Evolutionary conservation across 1,140 invertebrate species (phyloP).

Genomic region (Pectinophora gossypiella): DNA sequence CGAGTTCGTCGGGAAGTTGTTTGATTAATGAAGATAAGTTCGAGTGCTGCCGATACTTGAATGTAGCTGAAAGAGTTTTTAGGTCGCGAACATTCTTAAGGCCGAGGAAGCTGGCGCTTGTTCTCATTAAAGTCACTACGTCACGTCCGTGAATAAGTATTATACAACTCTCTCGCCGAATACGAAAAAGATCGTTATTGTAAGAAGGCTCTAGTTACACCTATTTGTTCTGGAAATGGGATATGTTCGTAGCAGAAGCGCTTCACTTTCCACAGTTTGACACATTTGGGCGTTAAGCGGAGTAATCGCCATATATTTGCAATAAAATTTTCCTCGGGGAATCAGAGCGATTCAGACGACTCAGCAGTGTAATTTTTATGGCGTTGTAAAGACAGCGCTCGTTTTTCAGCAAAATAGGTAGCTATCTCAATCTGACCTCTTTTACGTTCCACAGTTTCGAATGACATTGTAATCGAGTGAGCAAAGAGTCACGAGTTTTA

Average conservation of each 20-base stretch:
- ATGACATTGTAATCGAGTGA: too few species aligned
- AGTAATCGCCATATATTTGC: slow-evolving; percentile 37
- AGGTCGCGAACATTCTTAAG: slow-evolving; percentile 51
- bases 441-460: too few species aligned
- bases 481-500: too few species aligned
- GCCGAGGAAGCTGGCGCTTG: slow-evolving; percentile 25
- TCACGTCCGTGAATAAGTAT: slow-evolving; percentile 37
- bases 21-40: slow-evolving; percentile 50
- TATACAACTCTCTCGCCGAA: slow-evolving; percentile 8
- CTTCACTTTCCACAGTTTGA: not conserved
- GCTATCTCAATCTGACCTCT: too few species aligned
- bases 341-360: slow-evolving; percentile 34
- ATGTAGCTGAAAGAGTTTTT: slow-evolving; percentile 47
- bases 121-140: slow-evolving; percentile 49
- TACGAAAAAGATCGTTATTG: not conserved
- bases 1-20: slow-evolving; percentile 15
- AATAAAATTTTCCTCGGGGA: slow-evolving; percentile 42
- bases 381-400: slow-evolving; percentile 44
- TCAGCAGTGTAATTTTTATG: slow-evolving; percentile 50
- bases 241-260: slow-evolving; percentile 1
- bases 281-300: slow-evolving; percentile 13
- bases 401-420: slow-evolving; percentile 17
- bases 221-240: not conserved
- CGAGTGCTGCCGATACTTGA: slow-evolving; percentile 39
- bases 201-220: not conserved